phyloP scores from a whole-genome alignment of 2,888 invertebrate genomes.

The Dynastes maya region DNA sequence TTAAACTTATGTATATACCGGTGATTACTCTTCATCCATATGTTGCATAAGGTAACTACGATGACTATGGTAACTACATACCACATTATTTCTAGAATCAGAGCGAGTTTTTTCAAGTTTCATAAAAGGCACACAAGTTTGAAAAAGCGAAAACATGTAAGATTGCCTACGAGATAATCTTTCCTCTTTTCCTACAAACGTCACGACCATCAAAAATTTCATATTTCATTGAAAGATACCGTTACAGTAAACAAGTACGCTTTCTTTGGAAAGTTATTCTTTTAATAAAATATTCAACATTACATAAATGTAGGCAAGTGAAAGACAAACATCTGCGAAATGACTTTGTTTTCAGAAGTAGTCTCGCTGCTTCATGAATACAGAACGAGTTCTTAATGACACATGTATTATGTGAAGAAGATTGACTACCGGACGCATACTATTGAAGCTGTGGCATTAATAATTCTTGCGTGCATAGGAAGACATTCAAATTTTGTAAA shows the following conservation, averaged over 20 bases:
- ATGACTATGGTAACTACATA: too few relatives aligned
- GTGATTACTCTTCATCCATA: too few relatives aligned
- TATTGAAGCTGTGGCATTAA: slow-evolving; percentile 1
- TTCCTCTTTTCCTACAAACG: neutral
- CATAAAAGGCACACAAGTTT: too few relatives aligned
- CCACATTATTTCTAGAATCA: too few relatives aligned
- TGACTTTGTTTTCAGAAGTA: slow-evolving; percentile 6
- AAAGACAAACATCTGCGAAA: neutral
- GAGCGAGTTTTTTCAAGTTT: too few relatives aligned
- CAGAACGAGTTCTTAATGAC: neutral
- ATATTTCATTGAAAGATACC: neutral
- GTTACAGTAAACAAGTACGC: slow-evolving; percentile 11
- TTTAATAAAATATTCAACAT: slow-evolving; percentile 22
- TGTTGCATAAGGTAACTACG: too few relatives aligned
- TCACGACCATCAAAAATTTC: too few relatives aligned
- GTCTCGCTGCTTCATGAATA: slow-evolving; percentile 22
- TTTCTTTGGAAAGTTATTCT: slow-evolving; percentile 21
- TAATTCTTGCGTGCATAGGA: neutral
- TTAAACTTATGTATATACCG: too few relatives aligned
- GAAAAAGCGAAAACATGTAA: too few relatives aligned
- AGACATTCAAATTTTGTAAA: neutral
- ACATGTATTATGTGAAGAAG: slow-evolving; percentile 12
- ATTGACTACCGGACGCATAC: neutral
- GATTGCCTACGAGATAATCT: neutral
- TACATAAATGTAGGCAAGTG: neutral